Conservation (phyloP, 2,797 vertebrate species). For the Schizopygopsis malacanthus region DNA sequence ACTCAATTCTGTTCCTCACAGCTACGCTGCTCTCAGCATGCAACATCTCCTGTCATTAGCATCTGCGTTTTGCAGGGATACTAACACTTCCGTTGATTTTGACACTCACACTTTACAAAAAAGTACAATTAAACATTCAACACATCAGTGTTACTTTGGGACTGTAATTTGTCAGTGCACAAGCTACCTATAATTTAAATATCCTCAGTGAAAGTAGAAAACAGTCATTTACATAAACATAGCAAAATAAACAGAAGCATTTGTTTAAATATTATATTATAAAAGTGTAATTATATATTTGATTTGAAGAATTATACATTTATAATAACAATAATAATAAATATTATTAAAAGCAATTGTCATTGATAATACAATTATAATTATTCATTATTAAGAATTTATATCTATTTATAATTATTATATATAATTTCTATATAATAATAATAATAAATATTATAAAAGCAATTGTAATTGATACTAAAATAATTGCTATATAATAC, state of each 20-base stretch:
- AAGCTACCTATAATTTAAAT: background rate
- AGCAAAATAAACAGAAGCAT: background rate
- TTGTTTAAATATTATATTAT: background rate
- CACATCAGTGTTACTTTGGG: background rate
- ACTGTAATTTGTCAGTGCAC: background rate
- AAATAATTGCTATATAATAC: too few relatives aligned
- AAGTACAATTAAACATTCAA: constrained; percentile 11
- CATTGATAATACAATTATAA: background rate
- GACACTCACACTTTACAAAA: constrained; percentile 21
- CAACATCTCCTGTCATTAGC: constrained; percentile 33
- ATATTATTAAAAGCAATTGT: too few relatives aligned
- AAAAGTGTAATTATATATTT: background rate
- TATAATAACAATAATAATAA: background rate
- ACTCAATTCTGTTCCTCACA: background rate
- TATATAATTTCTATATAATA: background rate
- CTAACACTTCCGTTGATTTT: constrained; percentile 10
- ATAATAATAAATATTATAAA: background rate
- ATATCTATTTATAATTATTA: background rate
- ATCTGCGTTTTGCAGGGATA: background rate
- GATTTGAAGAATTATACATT: background rate
- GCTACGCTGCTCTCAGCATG: constrained; percentile 16
- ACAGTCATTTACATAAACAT: background rate
- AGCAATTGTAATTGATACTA: too few relatives aligned
- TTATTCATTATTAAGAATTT: too few relatives aligned
- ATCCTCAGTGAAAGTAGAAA: background rate